Evolutionary conservation across 2,888 invertebrate species (phyloP).

Genomic region (Agrochola macilenta): DNA sequence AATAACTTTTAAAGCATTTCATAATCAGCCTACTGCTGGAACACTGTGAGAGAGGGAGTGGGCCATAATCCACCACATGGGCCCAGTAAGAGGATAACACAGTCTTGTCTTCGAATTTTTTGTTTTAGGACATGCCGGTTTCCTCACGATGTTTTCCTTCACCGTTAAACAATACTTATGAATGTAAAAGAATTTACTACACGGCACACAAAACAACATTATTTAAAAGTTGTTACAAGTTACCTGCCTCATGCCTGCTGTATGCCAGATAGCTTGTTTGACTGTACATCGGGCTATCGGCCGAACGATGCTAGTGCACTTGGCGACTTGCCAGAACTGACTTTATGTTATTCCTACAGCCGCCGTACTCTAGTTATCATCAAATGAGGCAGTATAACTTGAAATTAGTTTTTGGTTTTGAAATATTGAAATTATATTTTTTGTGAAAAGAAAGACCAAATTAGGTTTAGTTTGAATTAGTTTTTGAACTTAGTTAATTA

Average conservation of each 20-base stretch:
- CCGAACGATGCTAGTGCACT: slow-evolving; percentile 42
- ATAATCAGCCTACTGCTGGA: too few relatives aligned
- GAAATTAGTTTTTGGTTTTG: slow-evolving; percentile 14
- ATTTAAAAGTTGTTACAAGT: neutral
- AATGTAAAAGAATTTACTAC: neutral
- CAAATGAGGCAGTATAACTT: slow-evolving; percentile 24
- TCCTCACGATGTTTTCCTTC: neutral
- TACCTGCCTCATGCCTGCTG: neutral
- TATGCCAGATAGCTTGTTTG: neutral
- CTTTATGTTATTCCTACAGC: slow-evolving; percentile 50
- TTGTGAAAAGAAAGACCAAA: neutral
- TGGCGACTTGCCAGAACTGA: slow-evolving; percentile 45
- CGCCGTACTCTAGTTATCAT: slow-evolving; percentile 18
- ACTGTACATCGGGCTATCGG: slow-evolving; percentile 37
- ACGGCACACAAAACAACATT: neutral
- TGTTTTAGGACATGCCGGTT: too few relatives aligned
- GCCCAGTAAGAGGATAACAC: neutral
- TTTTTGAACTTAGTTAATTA: slow-evolving; percentile 2
- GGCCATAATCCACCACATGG: neutral
- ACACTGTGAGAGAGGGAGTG: neutral
- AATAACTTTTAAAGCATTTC: too few relatives aligned
- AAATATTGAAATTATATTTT: neutral
- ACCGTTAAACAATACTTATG: too few relatives aligned
- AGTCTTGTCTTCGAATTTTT: neutral
- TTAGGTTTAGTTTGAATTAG: neutral